These are phyloP conservation scores for Rutpela maculata DNA, from an alignment of 2,888 invertebrate genomes.

Conservation along the genomic window DNA sequence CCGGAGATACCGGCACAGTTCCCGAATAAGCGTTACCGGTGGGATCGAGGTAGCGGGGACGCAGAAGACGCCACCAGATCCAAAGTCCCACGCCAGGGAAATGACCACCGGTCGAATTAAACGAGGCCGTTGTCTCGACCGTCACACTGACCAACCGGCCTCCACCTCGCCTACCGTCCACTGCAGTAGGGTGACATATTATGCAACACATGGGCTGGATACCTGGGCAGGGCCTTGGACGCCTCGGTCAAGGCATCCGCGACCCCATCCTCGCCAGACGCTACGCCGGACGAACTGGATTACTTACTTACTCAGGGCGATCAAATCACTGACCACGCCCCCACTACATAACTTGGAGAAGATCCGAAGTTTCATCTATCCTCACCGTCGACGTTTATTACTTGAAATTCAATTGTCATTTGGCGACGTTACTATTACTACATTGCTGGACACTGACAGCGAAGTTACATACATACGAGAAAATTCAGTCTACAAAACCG, in stretches of 20 bases:
- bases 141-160: not conserved
- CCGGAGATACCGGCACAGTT: too few relatives aligned
- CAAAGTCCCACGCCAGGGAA: not conserved
- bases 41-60: too few relatives aligned
- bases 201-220: not conserved
- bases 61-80: too few relatives aligned
- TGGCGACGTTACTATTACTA: not conserved
- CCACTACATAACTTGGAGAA: not conserved
- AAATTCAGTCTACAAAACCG: not conserved
- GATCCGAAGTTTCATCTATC: not conserved
- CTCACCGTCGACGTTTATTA: not conserved
- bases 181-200: not conserved
- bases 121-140: not conserved
- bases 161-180: not conserved
- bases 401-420: not conserved
- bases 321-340: too few relatives aligned
- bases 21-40: too few relatives aligned
- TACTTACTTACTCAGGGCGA: too few relatives aligned
- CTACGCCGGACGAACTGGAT: not conserved
- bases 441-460: constrained; percentile 35
- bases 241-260: not conserved
- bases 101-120: not conserved
- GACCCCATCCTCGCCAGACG: not conserved
- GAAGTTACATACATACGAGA: constrained; percentile 38
- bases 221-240: not conserved